phyloP scores from a whole-genome alignment of 1,140 invertebrate species.

The Diuraphis noxia region DNA sequence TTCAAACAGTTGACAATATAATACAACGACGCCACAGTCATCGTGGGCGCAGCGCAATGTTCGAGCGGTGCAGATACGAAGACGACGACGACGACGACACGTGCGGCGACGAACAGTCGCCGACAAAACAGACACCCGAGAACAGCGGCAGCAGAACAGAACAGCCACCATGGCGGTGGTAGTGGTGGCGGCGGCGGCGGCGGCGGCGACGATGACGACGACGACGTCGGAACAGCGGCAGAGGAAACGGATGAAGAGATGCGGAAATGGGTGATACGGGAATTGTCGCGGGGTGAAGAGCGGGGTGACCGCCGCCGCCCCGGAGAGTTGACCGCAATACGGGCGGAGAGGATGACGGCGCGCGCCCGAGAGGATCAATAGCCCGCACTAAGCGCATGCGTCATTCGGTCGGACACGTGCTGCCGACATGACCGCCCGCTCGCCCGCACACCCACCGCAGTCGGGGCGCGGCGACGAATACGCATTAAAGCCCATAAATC shows the following conservation, averaged over 20 bases:
- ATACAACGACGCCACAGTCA: not conserved
- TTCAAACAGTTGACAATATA: not conserved
- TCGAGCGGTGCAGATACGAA: not conserved
- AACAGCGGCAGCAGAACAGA: not conserved
- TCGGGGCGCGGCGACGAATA: constrained; percentile 13
- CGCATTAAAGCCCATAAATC: constrained; percentile 38
- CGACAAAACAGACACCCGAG: not conserved
- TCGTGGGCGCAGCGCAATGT: not conserved
- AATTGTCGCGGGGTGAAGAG: not conserved
- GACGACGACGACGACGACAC: not conserved
- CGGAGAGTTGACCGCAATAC: constrained; percentile 42
- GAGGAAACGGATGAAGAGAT: not conserved
- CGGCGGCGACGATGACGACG: not conserved
- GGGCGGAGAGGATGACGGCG: constrained; percentile 11
- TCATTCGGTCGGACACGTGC: constrained; percentile 51
- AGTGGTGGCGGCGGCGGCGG: not conserved
- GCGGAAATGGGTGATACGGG: not conserved
- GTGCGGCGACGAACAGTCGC: not conserved
- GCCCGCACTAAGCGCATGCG: constrained; percentile 47
- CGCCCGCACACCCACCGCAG: not conserved
- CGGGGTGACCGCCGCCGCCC: not conserved
- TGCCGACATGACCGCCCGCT: constrained; percentile 22
- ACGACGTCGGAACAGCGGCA: not conserved
- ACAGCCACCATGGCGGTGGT: not conserved
- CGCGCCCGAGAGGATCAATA: constrained; percentile 49